Base-by-base conservation (phyloP, 1,140 invertebrate genomes). In the Mizuhopecten yessoensis region DNA sequence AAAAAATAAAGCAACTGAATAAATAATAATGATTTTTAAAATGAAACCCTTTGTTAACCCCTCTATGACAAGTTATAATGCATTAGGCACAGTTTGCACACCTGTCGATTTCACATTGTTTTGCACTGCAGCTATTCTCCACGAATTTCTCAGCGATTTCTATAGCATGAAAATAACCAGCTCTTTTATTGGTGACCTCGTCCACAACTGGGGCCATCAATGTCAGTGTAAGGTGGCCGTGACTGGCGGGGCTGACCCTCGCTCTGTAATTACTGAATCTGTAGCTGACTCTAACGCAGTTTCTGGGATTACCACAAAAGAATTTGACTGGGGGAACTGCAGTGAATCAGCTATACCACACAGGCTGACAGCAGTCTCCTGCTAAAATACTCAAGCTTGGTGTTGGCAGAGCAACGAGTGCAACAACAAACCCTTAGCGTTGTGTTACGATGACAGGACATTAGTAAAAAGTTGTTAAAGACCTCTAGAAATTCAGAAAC, bases 41-140 rank as follows among this genome's bases (percentile, higher is more conserved):
- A 11, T 29, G 11, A 29, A 75, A 29, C 57, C 57, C 57, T n/a
- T 29, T 29, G 3, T n/a, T 29, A n/a, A 29, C 17, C 57, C 57
- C 29, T 75, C 57, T n/a, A 29, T 45, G 5, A 45, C 23, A 75
- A 75, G 5, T n/a, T 0, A 17, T 75, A 75, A 75, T 75, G 57
- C 57, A 75, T 75, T 75, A 3, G 57, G 29, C n/a, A 75, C 57
- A 75, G 57, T n/a, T n/a, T 75, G 57, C 57, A 75, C 57, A 75
- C 57, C 57, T 75, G 57, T 75, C 57, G 20, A 75, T 29, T 49
- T 75, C 57, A 75, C 57, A 75, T 75, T 75, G 57, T 75, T 7
- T 7, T n/a, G 57, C 57, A 75, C 57, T 75, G 57, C 57, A 75
- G 57, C 11, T 1, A 75, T 29, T 75, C 57, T 5, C 0, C 0